Evolutionary conservation across 2,888 invertebrate species (phyloP), one percentile per base, ranked within the genome.

Genomic region (Eucera pruinosa): DNA sequence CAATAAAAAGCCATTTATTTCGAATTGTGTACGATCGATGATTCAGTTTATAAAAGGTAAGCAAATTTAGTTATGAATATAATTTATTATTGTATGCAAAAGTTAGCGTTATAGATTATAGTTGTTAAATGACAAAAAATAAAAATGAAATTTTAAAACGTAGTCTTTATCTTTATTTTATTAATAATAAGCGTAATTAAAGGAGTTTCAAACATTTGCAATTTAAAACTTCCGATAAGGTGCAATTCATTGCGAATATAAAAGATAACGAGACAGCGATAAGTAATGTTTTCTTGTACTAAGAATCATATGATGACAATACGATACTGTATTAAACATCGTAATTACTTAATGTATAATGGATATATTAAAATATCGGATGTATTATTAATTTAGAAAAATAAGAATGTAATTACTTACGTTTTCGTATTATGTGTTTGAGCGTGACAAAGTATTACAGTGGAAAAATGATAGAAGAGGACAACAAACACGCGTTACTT

Each of bases 61-160:
- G 18, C n/a, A 65, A 65, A 47, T 73, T 54, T 55, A 62, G n/a
- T n/a, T 62, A 64, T 58, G 58, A 73, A 60, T 55, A 55, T 76
- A 76, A 72, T 60, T 73, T 73, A 73, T 73, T 73, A 73, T 73
- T 54, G 39, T 64, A 27, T 65, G 58, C n/a, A 33, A 54, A 58
- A 52, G 20, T 33, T 74, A 47, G 13, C 6, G 47, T 55, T 23
- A 62, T 70, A 62, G 18, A 36, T n/a, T 5, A 41, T 64, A 72
- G 5, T 30, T 50, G 48, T 72, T 74, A 47, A 57, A 43, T 20
- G 18, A 54, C 43, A 9, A 23, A n/a, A 25, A 43, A 43, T n/a
- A 50, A 36, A 43, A 58, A 48, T 65, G 33, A 36, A 36, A 66
- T 25, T 18, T 15, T 48, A 39, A 47, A 47, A n/a, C 18, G 4